Percentiles rank a stretch among this genome's conserved stretches.
Conservation (phyloP, 2,113 vertebrate species). For the Nerophis lumbriciformis region DNA sequence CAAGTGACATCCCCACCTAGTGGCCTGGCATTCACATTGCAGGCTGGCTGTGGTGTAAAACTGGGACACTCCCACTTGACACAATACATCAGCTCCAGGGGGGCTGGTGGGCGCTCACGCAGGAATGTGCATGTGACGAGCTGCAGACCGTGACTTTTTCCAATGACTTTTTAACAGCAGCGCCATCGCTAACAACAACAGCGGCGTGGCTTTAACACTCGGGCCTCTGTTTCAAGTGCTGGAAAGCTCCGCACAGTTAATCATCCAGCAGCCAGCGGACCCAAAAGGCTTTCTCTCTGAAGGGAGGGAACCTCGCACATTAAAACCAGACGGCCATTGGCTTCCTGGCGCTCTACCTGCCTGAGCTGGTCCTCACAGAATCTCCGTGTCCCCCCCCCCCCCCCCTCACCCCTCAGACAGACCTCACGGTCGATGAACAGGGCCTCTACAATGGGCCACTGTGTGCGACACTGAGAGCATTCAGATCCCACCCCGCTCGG, state of each 20-base stretch:
- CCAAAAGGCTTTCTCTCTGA: slow-evolving; percentile 37
- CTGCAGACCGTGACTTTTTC: slow-evolving; percentile 60
- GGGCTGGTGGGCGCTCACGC: slow-evolving; percentile 27
- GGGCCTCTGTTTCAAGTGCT: slow-evolving; percentile 49
- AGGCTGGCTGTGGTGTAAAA: not conserved
- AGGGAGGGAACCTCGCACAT: slow-evolving; percentile 10
- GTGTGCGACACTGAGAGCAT: slow-evolving; percentile 68
- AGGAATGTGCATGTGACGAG: slow-evolving; percentile 73
- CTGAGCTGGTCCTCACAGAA: slow-evolving; percentile 13
- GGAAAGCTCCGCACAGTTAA: slow-evolving; percentile 57
- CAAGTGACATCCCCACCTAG: no score
- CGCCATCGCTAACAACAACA: slow-evolving; percentile 40
- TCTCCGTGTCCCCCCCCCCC: slow-evolving; percentile 1
- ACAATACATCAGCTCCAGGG: not conserved
- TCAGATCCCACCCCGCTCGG: slow-evolving; percentile 61
- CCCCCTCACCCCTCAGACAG: slow-evolving; percentile 7
- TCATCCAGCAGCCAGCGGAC: slow-evolving; percentile 51
- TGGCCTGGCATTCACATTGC: no score
- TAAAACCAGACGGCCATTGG: slow-evolving; percentile 21
- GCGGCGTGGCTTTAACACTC: not conserved
- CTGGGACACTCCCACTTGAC: not conserved
- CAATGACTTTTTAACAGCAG: slow-evolving; percentile 52
- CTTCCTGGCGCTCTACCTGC: slow-evolving; percentile 21
- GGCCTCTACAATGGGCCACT: slow-evolving; percentile 66
- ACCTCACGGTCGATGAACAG: slow-evolving; percentile 24